Percentiles rank a stretch among this genome's conserved stretches.
phyloP scores from a whole-genome alignment of 2,888 invertebrate genomes.

The Acronicta aceris region DNA sequence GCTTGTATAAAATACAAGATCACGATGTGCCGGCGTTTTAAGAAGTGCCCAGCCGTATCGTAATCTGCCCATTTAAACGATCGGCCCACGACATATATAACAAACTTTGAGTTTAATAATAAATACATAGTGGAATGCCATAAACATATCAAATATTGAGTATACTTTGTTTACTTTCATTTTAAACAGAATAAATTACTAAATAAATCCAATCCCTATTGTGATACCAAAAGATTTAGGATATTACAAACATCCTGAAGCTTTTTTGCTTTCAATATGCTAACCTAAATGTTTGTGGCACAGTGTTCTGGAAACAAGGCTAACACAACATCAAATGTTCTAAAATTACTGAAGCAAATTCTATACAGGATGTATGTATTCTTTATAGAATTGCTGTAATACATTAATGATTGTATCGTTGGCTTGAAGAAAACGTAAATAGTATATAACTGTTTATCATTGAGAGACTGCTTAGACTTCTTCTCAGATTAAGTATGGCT shows the following conservation, averaged over 20 bases:
- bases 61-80: too few relatives aligned
- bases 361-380: conserved; percentile 32
- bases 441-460: too few relatives aligned
- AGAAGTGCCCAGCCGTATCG: too few relatives aligned
- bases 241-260: conserved; percentile 46
- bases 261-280: conserved; percentile 24
- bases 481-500: too few relatives aligned
- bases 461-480: too few relatives aligned
- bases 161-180: conserved; percentile 24
- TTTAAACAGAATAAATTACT: conserved; percentile 31
- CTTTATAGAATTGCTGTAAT: background rate
- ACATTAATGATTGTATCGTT: conserved; percentile 8
- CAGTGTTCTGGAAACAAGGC: conserved; percentile 46
- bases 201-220: conserved; percentile 22
- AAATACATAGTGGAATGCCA: conserved; percentile 1
- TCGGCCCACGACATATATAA: too few relatives aligned
- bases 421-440: background rate
- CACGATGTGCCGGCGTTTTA: too few relatives aligned
- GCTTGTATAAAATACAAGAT: too few relatives aligned
- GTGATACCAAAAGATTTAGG: conserved; percentile 30
- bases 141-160: background rate
- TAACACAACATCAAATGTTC: conserved; percentile 44
- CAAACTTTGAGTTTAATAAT: too few relatives aligned
- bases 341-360: conserved; percentile 43
- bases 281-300: conserved; percentile 45